phyloP scores from a whole-genome alignment of 2,888 invertebrate species.

The Andrena bucephala region DNA sequence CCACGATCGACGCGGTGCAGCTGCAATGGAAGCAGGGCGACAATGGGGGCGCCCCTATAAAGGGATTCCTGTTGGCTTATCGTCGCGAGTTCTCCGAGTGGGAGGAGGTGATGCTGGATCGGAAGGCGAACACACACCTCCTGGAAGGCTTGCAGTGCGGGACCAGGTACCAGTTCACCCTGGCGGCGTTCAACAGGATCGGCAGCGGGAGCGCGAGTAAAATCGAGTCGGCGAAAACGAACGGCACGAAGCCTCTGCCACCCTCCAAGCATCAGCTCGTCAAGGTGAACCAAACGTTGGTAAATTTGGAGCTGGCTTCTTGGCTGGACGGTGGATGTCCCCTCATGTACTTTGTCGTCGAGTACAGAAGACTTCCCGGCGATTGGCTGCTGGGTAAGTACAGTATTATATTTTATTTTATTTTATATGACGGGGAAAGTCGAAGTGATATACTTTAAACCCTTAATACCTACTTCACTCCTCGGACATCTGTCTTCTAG shows the following conservation, averaged over 20 bases:
- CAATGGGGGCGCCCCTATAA: conserved; percentile 86
- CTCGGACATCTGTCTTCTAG: neutral
- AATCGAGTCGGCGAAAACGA: conserved; percentile 83
- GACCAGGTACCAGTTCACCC: conserved; percentile 83
- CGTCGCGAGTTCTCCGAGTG: conserved; percentile 86
- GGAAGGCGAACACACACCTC: conserved; percentile 83
- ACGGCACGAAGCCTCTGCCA: conserved; percentile 83
- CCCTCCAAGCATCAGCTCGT: conserved; percentile 82
- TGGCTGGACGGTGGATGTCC: conserved; percentile 85
- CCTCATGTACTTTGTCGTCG: conserved; percentile 84
- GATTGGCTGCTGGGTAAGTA: conserved; percentile 82
- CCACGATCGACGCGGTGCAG: conserved; percentile 86
- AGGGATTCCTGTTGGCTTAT: conserved; percentile 86
- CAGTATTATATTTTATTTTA: no score
- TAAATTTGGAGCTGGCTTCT: conserved; percentile 82
- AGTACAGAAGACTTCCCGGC: conserved; percentile 81
- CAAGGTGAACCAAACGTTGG: conserved; percentile 83
- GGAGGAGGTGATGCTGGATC: conserved; percentile 86
- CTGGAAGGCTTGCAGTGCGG: conserved; percentile 83
- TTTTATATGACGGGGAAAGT: no score
- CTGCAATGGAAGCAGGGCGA: conserved; percentile 87
- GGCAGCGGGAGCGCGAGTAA: conserved; percentile 84
- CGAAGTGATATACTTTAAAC: no score
- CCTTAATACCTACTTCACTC: neutral
- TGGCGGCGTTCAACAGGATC: conserved; percentile 84